Evolutionary conservation across 2,797 vertebrate genomes (phyloP).

Genomic region (Helarctos malayanus): DNA sequence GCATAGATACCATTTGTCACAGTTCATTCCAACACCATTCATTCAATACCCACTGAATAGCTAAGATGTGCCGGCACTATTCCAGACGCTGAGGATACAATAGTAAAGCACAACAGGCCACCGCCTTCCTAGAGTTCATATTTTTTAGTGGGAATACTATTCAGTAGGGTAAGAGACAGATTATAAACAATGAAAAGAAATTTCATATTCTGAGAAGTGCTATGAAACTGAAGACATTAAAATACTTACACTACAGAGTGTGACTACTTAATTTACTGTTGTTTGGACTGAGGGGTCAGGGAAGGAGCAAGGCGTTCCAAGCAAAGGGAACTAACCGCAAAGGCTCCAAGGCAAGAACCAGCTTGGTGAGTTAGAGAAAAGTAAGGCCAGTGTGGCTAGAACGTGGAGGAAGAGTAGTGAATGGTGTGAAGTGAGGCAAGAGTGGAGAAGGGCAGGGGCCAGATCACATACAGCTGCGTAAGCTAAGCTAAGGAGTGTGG

Average conservation of each 20-base stretch:
- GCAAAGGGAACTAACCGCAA: not conserved
- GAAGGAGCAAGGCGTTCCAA: not conserved
- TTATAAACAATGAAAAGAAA: conserved; percentile 37
- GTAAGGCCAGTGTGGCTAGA: not conserved
- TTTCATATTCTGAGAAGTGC: conserved; percentile 25
- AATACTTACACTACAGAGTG: not conserved
- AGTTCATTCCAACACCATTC: conserved; percentile 34
- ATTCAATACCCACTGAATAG: not conserved
- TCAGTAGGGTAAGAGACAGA: not conserved
- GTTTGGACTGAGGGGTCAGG: not conserved
- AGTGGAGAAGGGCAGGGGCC: not conserved
- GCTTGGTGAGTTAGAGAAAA: not conserved
- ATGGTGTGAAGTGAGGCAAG: not conserved
- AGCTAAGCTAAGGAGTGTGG: not conserved
- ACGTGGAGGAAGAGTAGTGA: not conserved
- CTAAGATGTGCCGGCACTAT: not conserved
- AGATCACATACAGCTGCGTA: not conserved
- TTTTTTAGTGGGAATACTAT: not conserved
- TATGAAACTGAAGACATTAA: conserved; percentile 21
- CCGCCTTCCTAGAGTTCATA: not conserved
- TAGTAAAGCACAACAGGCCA: not conserved
- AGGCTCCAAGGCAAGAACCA: not conserved
- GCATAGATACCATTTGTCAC: not conserved
- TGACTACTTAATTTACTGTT: conserved; percentile 7
- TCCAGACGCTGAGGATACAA: not conserved